Base-by-base conservation (phyloP, 2,113 vertebrate species). In the Jacana jacana region DNA sequence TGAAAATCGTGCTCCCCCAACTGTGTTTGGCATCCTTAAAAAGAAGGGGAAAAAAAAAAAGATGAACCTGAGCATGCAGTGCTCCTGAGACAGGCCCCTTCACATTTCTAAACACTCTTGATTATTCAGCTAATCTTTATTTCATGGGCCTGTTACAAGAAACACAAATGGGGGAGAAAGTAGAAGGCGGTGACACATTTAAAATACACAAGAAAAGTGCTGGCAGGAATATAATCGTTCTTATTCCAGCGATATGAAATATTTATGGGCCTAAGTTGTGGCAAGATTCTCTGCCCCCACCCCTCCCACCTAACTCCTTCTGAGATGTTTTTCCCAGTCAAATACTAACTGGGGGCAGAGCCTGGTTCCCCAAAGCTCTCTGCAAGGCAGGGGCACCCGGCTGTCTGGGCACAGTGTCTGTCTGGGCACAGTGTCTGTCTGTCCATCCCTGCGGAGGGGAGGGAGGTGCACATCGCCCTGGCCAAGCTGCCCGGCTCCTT, bases 91-190 rank as follows among this genome's bases (percentile, higher is more conserved):
- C 89, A 89, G 93, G 83, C 87, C 95, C 95, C 94, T 97, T 97
- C 95, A 92, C 93, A 57, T 95, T 95, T 96, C 96, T 90, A 95
- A 91, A 97, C 94, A 77, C 91, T 96, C 93, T 31, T 93, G 95
- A 96, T 95, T 96, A 97, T 96, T 98, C 97, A 93, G 96, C 91
- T 98, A 89, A 97, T 98, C 96, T 98, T 97, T 98, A 98, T 98
- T 98, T 97, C 97, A 95, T 96, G 96, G 97, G 96, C 93, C 92
- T 48, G 68, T 96, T 97, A 96, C 83, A 94, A 94, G 97, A 82
- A 94, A 97, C 96, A 85, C 91, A 91, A 97, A 95, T 85, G 71
- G 94, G 88, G 95, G 93, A 95, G 93, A 95, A 95, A 96, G 96
- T 86, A 70, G 90, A 95, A 97, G 86, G 89, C 86, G 86, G 97